These are phyloP conservation scores for Theropithecus gelada DNA, from an alignment of 2,113 vertebrate genomes.

Conservation along the genomic window DNA sequence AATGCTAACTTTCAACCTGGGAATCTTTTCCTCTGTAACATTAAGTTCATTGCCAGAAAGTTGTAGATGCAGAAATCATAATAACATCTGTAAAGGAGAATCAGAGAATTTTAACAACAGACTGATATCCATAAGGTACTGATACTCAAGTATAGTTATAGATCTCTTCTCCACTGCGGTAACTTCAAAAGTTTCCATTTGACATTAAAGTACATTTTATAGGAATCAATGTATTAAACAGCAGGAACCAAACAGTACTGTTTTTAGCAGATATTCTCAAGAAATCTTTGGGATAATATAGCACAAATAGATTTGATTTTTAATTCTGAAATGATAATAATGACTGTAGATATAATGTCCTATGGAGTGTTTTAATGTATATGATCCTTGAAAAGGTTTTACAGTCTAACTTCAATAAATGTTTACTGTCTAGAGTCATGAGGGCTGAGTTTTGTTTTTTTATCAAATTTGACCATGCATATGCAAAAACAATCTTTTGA, in stretches of 20 bases:
- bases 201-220: neutral
- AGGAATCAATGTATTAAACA: constrained; percentile 12
- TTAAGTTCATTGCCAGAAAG: neutral
- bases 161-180: neutral
- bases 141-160: neutral
- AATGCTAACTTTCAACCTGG: constrained; percentile 49
- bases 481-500: neutral
- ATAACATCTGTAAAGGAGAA: neutral
- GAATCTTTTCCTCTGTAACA: neutral
- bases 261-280: neutral
- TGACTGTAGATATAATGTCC: neutral
- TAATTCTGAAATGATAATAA: neutral
- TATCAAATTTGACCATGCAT: neutral
- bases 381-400: neutral
- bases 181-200: constrained; percentile 26
- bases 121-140: neutral
- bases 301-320: neutral
- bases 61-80: neutral
- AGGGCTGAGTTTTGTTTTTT: neutral
- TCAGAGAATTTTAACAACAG: neutral
- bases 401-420: neutral
- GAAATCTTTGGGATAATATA: neutral
- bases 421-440: neutral
- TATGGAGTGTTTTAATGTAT: neutral
- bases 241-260: neutral